phyloP scores from a whole-genome alignment of 2,113 vertebrate genomes.

The Tretioscincus oriximinensis region DNA sequence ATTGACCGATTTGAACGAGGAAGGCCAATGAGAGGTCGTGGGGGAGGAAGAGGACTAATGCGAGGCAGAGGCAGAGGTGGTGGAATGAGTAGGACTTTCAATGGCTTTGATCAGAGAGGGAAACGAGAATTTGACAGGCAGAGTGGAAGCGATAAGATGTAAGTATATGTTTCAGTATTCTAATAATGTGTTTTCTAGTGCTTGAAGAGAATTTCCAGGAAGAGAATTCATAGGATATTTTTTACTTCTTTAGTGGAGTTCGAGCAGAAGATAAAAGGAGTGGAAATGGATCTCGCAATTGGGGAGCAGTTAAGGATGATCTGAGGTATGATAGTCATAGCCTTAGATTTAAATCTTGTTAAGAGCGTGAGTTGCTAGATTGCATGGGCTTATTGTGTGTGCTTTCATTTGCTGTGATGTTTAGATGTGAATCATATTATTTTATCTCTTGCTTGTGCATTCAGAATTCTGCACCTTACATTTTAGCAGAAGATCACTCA shows the following conservation, averaged over 20 bases:
- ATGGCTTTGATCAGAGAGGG: conserved; percentile 78
- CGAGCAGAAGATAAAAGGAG: conserved; percentile 77
- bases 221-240: background rate
- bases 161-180: conserved; percentile 52
- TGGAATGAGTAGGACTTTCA: conserved; percentile 65
- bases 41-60: conserved; percentile 68
- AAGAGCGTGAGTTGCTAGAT: background rate
- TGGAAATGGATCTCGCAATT: conserved; percentile 76
- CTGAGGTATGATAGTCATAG: conserved; percentile 47
- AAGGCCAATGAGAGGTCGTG: conserved; percentile 64
- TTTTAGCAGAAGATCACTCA: background rate
- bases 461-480: background rate
- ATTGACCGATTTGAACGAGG: conserved; percentile 64
- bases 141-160: conserved; percentile 75
- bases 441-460: background rate
- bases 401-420: fast-evolving
- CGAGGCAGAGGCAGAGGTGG: conserved; percentile 76
- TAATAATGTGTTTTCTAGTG: background rate
- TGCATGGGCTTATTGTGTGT: conserved; percentile 1
- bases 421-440: background rate
- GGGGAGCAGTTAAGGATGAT: conserved; percentile 75
- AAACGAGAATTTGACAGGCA: conserved; percentile 84
- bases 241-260: conserved; percentile 67
- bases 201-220: background rate
- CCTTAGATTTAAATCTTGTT: background rate